phyloP scores from a whole-genome alignment of 1,140 invertebrate genomes.

The Zaprionus camerounensis region DNA sequence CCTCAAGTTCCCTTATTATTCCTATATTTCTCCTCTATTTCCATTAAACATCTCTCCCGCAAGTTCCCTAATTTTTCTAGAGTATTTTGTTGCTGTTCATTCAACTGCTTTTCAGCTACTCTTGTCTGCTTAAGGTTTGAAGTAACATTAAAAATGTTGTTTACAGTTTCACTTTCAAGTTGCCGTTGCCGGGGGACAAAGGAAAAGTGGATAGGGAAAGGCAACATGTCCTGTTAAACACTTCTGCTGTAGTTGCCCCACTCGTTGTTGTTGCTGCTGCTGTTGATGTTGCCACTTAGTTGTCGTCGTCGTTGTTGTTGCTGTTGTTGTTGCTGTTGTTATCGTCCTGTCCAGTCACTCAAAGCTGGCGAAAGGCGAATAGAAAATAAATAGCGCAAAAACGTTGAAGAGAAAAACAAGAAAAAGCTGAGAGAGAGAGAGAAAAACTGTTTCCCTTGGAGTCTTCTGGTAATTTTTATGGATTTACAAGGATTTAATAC shows the following conservation, averaged over 20 bases:
- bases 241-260: neutral
- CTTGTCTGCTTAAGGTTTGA: slow-evolving; percentile 34
- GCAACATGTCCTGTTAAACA: slow-evolving; percentile 39
- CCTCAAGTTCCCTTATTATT: too few relatives aligned
- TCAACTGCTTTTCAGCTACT: neutral
- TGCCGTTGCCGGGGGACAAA: slow-evolving; percentile 32
- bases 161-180: slow-evolving; percentile 51
- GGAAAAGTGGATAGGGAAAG: slow-evolving; percentile 22
- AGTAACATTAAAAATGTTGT: slow-evolving; percentile 36
- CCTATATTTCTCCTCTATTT: too few relatives aligned
- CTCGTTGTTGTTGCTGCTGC: neutral
- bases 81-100: neutral
- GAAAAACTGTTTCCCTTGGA: slow-evolving; percentile 59
- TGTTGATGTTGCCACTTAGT: slow-evolving; percentile 45
- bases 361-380: slow-evolving; percentile 31
- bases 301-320: slow-evolving; percentile 20
- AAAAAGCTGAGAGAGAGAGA: slow-evolving; percentile 26
- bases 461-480: slow-evolving; percentile 70
- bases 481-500: slow-evolving; percentile 62
- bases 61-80: neutral
- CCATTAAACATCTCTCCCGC: neutral
- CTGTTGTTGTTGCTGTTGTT: slow-evolving; percentile 28
- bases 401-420: slow-evolving; percentile 13
- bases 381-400: slow-evolving; percentile 33
- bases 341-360: slow-evolving; percentile 37